These are phyloP conservation scores for Chrysocyon brachyurus DNA, from an alignment of 2,797 vertebrate species.

Conservation along the genomic window DNA sequence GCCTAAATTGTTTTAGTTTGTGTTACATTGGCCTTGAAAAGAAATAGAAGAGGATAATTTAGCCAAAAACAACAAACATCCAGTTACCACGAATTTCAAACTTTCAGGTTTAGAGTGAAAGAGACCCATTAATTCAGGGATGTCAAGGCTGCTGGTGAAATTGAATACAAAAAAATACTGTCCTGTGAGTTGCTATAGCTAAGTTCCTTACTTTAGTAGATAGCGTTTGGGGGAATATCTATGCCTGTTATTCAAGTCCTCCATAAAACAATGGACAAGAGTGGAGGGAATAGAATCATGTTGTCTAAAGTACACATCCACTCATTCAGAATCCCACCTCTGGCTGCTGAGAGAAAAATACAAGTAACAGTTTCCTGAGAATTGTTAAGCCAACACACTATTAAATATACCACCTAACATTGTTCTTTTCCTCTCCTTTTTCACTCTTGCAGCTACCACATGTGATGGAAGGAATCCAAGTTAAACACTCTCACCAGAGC, in stretches of 20 bases:
- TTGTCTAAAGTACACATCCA: neutral
- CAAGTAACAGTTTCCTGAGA: constrained; percentile 84
- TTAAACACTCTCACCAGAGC: constrained; percentile 94
- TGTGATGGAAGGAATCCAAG: constrained; percentile 95
- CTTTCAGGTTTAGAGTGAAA: constrained; percentile 54
- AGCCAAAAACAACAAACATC: constrained; percentile 76
- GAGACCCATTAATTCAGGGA: constrained; percentile 39
- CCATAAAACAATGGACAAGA: constrained; percentile 7
- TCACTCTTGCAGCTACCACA: constrained; percentile 93
- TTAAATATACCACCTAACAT: constrained; percentile 91
- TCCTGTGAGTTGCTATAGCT: neutral
- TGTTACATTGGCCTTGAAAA: constrained; percentile 57
- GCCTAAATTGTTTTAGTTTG: constrained; percentile 53
- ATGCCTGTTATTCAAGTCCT: neutral
- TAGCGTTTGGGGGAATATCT: neutral
- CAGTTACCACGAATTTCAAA: constrained; percentile 73
- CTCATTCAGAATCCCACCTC: constrained; percentile 74
- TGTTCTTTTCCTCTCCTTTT: constrained; percentile 86
- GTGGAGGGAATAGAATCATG: neutral
- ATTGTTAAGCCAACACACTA: constrained; percentile 86
- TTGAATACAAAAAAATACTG: neutral
- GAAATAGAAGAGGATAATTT: constrained; percentile 68
- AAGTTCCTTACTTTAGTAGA: neutral
- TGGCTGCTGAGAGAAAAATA: constrained; percentile 79
- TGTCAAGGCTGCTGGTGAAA: constrained; percentile 60